Base-by-base conservation (phyloP, 2,888 invertebrate species). In the Tridacna crocea region DNA sequence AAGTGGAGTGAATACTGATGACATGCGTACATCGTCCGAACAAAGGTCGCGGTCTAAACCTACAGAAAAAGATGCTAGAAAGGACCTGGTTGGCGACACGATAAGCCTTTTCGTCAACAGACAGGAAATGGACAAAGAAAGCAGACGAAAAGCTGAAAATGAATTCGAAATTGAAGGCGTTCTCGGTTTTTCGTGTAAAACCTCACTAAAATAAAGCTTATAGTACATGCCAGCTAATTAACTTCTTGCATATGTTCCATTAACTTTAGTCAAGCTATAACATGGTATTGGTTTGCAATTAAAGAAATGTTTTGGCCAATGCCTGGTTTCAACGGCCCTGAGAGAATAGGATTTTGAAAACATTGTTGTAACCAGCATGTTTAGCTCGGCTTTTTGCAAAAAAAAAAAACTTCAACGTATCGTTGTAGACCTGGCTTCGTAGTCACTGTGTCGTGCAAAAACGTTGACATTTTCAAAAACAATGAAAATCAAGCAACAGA, bases 121-220 rank as follows among this genome's bases (percentile, higher is more conserved):
- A 6, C 46, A 68, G 3, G 46, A 68, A 6, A 68, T 68, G 68
- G 68, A 55, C 36, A 26, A 27, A 19, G 72, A 73, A 15, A 27
- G 36, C 26, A 72, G 72, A 24, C 72, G 72, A 24, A 13, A 24
- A 58, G 58, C 22, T 17, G 72, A 73, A 19, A 6, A 73, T 55
- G 72, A 73, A 60, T n/a, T 73, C 3, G 58, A 73, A 73, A 58
- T 55, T 58, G 10, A 27, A n/a, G 36, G 27, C 72, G n/a, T n/a
- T 58, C 27, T 73, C 72, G 2, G 26, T 36, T 36, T 73, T 73
- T 17, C 36, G 26, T 27, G 72, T 27, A 8, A 58, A 73, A 73
- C 72, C 51, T 15, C 17, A 2, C 3, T 36, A 46, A 26, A 63
- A 63, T 55, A n/a, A 55, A 10, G 3, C 1, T 17, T n/a, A 3